These are phyloP conservation scores for Lates calcarifer DNA, from an alignment of 2,113 vertebrate species.

Conservation along the genomic window DNA sequence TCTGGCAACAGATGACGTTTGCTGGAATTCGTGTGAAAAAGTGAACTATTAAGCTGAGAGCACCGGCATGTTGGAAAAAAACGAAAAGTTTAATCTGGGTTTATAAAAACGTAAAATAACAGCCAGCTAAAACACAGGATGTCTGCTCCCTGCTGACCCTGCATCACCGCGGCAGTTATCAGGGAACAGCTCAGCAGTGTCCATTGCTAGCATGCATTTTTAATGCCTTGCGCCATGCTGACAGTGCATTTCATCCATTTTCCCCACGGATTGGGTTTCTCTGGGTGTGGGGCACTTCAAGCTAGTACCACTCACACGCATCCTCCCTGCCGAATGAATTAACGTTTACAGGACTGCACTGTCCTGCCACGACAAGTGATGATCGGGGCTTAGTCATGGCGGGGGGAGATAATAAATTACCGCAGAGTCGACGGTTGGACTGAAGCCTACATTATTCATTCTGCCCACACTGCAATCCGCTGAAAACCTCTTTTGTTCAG, in stretches of 20 bases:
- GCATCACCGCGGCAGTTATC: not conserved
- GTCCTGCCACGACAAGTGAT: not conserved
- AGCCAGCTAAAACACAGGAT: not conserved
- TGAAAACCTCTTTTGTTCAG: slow-evolving; percentile 57
- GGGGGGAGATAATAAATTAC: not conserved
- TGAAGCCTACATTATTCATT: slow-evolving; percentile 53
- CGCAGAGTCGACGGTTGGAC: slow-evolving; percentile 11
- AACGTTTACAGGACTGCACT: too few species aligned
- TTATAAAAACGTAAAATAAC: not conserved
- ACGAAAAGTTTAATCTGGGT: not conserved
- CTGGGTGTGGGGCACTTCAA: slow-evolving; percentile 16
- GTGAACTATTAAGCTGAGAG: too few species aligned
- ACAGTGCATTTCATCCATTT: slow-evolving; percentile 37
- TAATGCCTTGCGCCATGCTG: slow-evolving; percentile 53
- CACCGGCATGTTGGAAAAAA: not conserved
- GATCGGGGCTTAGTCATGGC: not conserved
- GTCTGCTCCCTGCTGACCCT: not conserved
- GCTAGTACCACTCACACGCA: not conserved
- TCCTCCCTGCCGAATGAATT: not conserved
- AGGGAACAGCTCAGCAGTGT: not conserved
- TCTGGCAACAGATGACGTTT: not conserved
- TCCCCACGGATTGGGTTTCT: slow-evolving; percentile 29
- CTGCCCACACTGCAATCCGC: slow-evolving; percentile 19
- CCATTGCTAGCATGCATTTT: slow-evolving; percentile 60
- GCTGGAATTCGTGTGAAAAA: not conserved